Conservation (phyloP, 2,113 vertebrate genomes). For the Melanotaenia duboulayi region DNA sequence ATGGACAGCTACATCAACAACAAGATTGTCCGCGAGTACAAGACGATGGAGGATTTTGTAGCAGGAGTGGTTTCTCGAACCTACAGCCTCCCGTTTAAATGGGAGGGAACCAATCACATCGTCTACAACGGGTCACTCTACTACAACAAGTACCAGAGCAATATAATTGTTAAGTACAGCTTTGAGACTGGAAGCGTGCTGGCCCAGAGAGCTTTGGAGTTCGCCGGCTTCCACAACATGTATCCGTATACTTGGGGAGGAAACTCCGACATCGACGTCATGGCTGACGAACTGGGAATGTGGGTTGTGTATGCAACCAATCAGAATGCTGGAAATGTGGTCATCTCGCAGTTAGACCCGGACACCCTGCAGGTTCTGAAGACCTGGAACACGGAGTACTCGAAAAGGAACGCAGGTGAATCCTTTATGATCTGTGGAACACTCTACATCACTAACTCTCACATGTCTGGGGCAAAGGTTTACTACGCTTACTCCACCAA, state of each 20-base stretch:
- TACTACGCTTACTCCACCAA: slow-evolving; percentile 98
- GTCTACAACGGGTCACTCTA: slow-evolving; percentile 98
- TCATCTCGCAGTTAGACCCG: slow-evolving; percentile 93
- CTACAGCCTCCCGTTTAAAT: slow-evolving; percentile 97
- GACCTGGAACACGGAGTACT: slow-evolving; percentile 97
- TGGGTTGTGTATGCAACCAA: slow-evolving; percentile 99
- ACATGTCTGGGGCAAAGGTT: slow-evolving; percentile 97
- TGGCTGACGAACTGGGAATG: slow-evolving; percentile 97
- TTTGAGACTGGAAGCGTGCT: slow-evolving; percentile 92
- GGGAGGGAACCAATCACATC: slow-evolving; percentile 98
- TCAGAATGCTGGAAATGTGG: slow-evolving; percentile 97
- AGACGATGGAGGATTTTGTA: slow-evolving; percentile 92
- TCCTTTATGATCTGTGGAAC: slow-evolving; percentile 99
- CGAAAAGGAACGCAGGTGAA: slow-evolving; percentile 96
- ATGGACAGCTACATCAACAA: slow-evolving; percentile 99
- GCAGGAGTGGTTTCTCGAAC: slow-evolving; percentile 93
- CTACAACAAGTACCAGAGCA: slow-evolving; percentile 99
- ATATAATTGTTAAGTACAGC: slow-evolving; percentile 98
- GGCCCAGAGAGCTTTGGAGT: slow-evolving; percentile 93
- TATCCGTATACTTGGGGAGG: slow-evolving; percentile 99
- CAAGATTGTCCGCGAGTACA: slow-evolving; percentile 97
- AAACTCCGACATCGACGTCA: slow-evolving; percentile 96
- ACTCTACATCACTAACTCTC: slow-evolving; percentile 96
- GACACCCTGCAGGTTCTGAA: slow-evolving; percentile 92
- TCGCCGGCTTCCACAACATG: slow-evolving; percentile 97